phyloP scores from a whole-genome alignment of 2,797 vertebrate species.

The Eulemur mongoz region DNA sequence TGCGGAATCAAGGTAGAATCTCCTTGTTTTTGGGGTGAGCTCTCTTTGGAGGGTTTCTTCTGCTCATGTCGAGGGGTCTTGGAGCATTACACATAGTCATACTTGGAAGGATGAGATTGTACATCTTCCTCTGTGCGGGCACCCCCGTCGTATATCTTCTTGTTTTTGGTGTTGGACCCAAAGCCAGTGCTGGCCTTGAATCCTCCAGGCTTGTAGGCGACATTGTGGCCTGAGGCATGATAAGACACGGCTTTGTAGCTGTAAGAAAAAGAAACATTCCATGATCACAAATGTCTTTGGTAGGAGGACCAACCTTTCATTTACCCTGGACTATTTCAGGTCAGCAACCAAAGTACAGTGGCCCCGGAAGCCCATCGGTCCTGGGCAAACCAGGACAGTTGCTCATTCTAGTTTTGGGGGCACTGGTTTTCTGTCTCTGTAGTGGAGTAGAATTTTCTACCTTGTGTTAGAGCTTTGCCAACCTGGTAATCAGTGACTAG shows the following conservation, averaged over 20 bases:
- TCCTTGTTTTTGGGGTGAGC: slow-evolving; percentile 10
- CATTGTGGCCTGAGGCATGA: slow-evolving; percentile 87
- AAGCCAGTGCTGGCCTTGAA: slow-evolving; percentile 83
- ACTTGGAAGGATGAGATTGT: slow-evolving; percentile 89
- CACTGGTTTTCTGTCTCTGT: not conserved
- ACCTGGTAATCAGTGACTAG: not conserved
- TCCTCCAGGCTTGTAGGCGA: slow-evolving; percentile 87
- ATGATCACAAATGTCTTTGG: not conserved
- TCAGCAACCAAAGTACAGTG: not conserved
- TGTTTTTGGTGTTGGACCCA: slow-evolving; percentile 81
- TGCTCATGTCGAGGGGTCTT: not conserved
- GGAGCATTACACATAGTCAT: slow-evolving; percentile 90
- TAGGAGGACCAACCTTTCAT: not conserved
- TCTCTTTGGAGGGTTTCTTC: slow-evolving; percentile 47
- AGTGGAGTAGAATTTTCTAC: not conserved
- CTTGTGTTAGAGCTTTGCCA: not conserved
- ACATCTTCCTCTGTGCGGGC: slow-evolving; percentile 87
- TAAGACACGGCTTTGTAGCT: slow-evolving; percentile 92
- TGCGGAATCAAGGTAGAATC: slow-evolving; percentile 43
- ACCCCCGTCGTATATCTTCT: slow-evolving; percentile 85
- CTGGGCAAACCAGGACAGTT: not conserved
- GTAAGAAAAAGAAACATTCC: slow-evolving; percentile 66
- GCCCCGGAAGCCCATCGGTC: not conserved
- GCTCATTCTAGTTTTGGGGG: not conserved
- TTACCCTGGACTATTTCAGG: not conserved